Evolutionary conservation across 2,888 invertebrate genomes (phyloP), one percentile per base, ranked within the genome.

Genomic region (Mechanitis messenoides): DNA sequence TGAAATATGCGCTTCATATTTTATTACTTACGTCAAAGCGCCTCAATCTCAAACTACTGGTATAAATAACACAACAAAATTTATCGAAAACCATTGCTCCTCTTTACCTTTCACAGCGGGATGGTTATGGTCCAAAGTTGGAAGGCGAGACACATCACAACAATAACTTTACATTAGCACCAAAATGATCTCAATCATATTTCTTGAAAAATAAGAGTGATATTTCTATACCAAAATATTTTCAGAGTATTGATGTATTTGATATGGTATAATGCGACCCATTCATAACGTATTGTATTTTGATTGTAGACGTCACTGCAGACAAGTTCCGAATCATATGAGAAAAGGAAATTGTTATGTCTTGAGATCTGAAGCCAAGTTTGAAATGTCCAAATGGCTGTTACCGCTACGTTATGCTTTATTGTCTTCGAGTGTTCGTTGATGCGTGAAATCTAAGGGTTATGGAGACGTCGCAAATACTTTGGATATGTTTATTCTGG

Each of bases 281-380:
- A 88, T 90, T 84, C 83, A 87, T 88, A 87, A 87, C 81, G 86
- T 87, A 89, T 90, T 90, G 89, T 90, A 81, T 84, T 88, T 87
- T 88, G 89, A 90, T 89, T 84, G 85, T 76, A 74, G 71, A 79
- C 77, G 85, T 86, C 82, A 81, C 77, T 78, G 79, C 78, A 78
- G 81, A 75, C 73, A 83, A 82, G 86, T 83, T 81, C 75, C 74
- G 71, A 78, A 71, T 72, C 75, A 72, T 79, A 83, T 79, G 84
- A 74, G 58, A 63, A 47, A 55, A 64, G 66, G 66, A 66, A 66
- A 66, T 66, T 84, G 85, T 84, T 84, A 85, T 87, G 84, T 81
- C 79, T 80, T 71, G 74, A 77, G 79, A 79, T 80, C 74, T 76
- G 79, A 74, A 77, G 73, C 75, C 72, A 81, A 81, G 80, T 85